Evolutionary conservation across 1,140 invertebrate species (phyloP).

Genomic region (Thaumetopoea pityocampa): DNA sequence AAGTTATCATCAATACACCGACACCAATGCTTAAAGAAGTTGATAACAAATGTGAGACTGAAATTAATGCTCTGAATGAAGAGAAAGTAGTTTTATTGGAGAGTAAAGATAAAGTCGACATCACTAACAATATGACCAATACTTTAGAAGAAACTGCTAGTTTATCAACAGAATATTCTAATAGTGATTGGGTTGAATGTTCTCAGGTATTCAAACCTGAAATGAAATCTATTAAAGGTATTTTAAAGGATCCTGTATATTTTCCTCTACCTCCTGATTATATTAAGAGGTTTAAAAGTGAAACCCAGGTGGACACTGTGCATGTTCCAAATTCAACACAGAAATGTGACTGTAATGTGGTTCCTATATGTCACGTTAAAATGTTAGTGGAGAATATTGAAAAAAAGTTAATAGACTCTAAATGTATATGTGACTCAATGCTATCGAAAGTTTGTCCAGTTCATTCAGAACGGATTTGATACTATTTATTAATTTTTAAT

Average conservation of each 20-base stretch:
- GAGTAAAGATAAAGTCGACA: constrained; percentile 23
- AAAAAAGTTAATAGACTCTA: constrained; percentile 40
- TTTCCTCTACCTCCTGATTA: constrained; percentile 22
- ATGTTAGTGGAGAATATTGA: constrained; percentile 63
- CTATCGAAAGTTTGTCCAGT: constrained; percentile 46
- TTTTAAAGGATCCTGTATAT: constrained; percentile 32
- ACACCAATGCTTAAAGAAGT: not conserved
- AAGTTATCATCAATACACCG: constrained; percentile 2
- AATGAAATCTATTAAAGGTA: constrained; percentile 19
- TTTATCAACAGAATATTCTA: constrained; percentile 12
- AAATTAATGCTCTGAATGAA: constrained; percentile 19
- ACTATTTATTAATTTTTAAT: too few species aligned
- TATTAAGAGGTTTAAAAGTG: constrained; percentile 12
- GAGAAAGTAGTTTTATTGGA: constrained; percentile 37
- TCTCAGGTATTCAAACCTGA: not conserved
- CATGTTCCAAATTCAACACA: constrained; percentile 17
- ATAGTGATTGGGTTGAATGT: constrained; percentile 20
- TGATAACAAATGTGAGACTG: constrained; percentile 12
- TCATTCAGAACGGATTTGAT: constrained; percentile 28
- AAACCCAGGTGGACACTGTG: constrained; percentile 14
- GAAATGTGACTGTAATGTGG: constrained; percentile 48
- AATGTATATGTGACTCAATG: constrained; percentile 57
- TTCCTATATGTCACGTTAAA: constrained; percentile 65
- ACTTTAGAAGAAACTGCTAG: constrained; percentile 24
- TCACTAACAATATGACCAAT: constrained; percentile 19